Evolutionary conservation across 1,140 invertebrate species (phyloP).

Genomic region (Drosophila mojavensis): DNA sequence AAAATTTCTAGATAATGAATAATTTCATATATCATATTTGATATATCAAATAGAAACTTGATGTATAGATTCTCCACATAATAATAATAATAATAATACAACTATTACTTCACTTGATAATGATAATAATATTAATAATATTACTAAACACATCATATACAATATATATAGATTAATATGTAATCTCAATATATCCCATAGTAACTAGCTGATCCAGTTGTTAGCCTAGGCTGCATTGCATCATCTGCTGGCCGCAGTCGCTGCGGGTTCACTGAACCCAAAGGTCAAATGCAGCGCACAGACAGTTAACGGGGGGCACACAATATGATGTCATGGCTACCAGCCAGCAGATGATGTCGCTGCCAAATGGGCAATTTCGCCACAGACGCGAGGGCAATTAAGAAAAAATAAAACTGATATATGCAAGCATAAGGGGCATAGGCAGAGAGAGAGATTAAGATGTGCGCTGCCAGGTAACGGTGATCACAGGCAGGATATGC

Average conservation of each 20-base stretch:
- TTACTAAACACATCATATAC: too few species aligned
- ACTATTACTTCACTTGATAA: too few species aligned
- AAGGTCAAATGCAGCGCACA: constrained; percentile 61
- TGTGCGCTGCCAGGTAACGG: constrained; percentile 6
- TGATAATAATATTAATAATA: too few species aligned
- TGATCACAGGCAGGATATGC: background rate
- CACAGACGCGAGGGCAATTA: constrained; percentile 12
- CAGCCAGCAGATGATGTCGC: constrained; percentile 9
- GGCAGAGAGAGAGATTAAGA: constrained; percentile 6
- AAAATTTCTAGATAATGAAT: background rate
- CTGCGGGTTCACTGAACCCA: constrained; percentile 61
- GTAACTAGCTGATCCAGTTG: background rate
- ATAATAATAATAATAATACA: too few species aligned
- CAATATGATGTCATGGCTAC: constrained; percentile 66
- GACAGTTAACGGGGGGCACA: constrained; percentile 23
- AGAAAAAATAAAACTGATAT: constrained; percentile 3
- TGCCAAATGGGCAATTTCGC: constrained; percentile 23
- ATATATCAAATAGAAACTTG: too few species aligned
- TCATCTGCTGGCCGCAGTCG: constrained; percentile 39
- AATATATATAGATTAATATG: too few species aligned
- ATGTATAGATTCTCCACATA: too few species aligned
- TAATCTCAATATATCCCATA: background rate
- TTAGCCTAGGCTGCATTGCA: constrained; percentile 45
- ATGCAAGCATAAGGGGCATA: background rate
- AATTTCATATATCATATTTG: too few species aligned